Base-by-base conservation (phyloP, 2,888 invertebrate species). In the Meta bourneti region DNA sequence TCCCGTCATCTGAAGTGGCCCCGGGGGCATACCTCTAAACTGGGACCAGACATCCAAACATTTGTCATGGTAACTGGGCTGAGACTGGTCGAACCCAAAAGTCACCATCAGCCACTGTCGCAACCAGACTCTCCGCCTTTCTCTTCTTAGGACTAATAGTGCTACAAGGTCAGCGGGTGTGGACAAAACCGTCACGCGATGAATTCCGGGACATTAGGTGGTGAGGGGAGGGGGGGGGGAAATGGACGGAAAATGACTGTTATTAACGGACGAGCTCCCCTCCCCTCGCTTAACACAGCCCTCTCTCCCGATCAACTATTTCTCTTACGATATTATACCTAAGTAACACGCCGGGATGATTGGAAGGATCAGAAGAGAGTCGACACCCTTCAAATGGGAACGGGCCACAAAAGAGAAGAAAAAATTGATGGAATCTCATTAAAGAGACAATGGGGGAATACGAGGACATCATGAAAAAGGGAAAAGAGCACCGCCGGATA, bases 241-340 rank as follows among this genome's bases (percentile, higher is more conserved):
- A 34, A 74, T 1, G 74, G 74, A 11, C 20, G 74, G 84, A 74
- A 75, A 84, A 84, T 84, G 75, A 84, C 69, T 84, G 69, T 84
- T 84, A 84, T 84, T 84, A 84, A 83, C 34, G 20, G 49, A 52
- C 49, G 51, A 13, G 48, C 49, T 13, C 52, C 82, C 51, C 82
- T 72, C 82, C 82, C 61, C 75, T 75, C 84, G 61, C 84, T 84
- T 75, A 84, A 75, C 84, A n/a, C 52, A 8, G 72, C 52, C 71
- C 71, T 81, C 13, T 34, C 16, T 19, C 20, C n/a, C 54, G 74
- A 74, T 20, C 34, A 34, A 72, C 19, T 34, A 11, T n/a, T 19
- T 20, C 34, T n/a, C 81, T 49, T 61, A 79, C 61, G 81, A 82
- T 82, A 82, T 82, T 34, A 71, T 19, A 52, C 52, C 16, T 54